Conservation (phyloP, 2,113 vertebrate species). For the Cacatua alba region DNA sequence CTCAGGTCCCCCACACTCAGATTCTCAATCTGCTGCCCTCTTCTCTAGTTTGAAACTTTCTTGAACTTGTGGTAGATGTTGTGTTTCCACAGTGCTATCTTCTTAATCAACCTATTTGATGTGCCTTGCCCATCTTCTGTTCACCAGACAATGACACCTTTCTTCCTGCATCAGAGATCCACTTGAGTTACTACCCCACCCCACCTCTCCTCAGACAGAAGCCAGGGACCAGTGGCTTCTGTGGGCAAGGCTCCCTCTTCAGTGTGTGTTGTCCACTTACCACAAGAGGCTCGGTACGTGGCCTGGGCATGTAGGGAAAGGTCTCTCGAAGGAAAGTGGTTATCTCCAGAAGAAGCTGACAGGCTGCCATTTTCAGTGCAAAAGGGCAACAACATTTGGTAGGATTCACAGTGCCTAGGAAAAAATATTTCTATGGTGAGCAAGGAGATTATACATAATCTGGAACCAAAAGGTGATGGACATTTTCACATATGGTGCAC, state of each 20-base stretch:
- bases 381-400: conserved; percentile 97
- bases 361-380: conserved; percentile 97
- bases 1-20: not conserved
- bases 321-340: conserved; percentile 97
- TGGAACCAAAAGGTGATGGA: conserved; percentile 44
- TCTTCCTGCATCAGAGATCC: not conserved
- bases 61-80: not conserved
- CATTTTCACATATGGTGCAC: conserved; percentile 31
- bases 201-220: not conserved
- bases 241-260: not conserved
- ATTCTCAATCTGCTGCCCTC: not conserved
- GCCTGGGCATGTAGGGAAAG: conserved; percentile 93
- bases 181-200: not conserved
- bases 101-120: not conserved
- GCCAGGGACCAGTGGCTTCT: not conserved
- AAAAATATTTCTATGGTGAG: conserved; percentile 43
- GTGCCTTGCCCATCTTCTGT: not conserved
- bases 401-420: conserved; percentile 94
- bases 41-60: not conserved
- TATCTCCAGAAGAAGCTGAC: conserved; percentile 94
- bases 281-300: conserved; percentile 91
- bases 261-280: conserved; percentile 69
- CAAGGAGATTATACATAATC: not conserved
- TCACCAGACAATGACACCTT: not conserved
- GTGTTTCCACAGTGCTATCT: not conserved